Evolutionary conservation across 2,888 invertebrate species (phyloP).

Genomic region (Apomyelois bistriatella): DNA sequence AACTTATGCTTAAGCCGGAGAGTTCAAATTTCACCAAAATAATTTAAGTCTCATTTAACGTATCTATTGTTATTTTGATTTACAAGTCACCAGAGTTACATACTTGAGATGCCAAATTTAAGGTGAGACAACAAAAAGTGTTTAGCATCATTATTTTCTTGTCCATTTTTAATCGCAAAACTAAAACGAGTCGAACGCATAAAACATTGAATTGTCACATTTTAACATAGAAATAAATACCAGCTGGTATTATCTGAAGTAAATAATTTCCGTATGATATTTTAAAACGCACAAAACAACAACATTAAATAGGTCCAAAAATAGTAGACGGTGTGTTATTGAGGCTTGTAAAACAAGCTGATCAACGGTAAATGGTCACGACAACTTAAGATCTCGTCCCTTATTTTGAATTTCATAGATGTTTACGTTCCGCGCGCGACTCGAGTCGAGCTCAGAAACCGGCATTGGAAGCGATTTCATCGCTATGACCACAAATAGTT

Average conservation of each 20-base stretch:
- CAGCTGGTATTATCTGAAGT: background rate
- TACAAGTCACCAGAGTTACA: slow-evolving; percentile 13
- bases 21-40: slow-evolving; percentile 13
- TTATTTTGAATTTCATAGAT: slow-evolving; percentile 41
- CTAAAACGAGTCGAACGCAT: background rate
- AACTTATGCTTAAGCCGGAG: slow-evolving; percentile 13
- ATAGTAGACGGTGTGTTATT: slow-evolving; percentile 41
- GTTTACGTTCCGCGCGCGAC: slow-evolving; percentile 31
- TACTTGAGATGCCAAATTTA: slow-evolving; percentile 4
- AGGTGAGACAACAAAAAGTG: background rate
- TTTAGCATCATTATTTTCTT: background rate
- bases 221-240: background rate
- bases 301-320: slow-evolving; percentile 32
- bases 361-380: slow-evolving; percentile 42
- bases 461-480: slow-evolving; percentile 50
- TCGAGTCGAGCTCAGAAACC: slow-evolving; percentile 30
- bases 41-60: slow-evolving; percentile 6
- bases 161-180: background rate
- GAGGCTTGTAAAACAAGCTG: slow-evolving; percentile 43
- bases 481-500: slow-evolving; percentile 57
- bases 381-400: slow-evolving; percentile 26
- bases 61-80: slow-evolving; percentile 14
- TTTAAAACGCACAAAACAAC: slow-evolving; percentile 22
- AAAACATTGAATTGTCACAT: background rate
- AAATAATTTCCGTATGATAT: background rate